Evolutionary conservation across 2,888 invertebrate genomes (phyloP), one percentile per base, ranked within the genome.

Genomic region (Selenia dentaria): DNA sequence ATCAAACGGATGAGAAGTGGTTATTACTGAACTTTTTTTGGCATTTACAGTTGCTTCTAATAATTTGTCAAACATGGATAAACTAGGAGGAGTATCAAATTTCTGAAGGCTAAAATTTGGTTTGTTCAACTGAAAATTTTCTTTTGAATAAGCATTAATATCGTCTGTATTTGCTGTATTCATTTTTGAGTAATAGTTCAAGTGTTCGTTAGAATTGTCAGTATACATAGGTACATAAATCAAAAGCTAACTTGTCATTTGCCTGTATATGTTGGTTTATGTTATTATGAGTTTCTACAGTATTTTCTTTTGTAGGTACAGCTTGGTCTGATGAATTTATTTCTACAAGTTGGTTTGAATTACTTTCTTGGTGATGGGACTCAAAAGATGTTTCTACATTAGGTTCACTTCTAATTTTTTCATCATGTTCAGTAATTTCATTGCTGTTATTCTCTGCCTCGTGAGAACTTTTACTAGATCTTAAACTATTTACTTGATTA

Each of bases 401-500:
- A 16, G 28, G 28, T 28, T 2, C 6, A 14, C 4, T 22, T 1
- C 6, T 8, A 2, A 22, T 27, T 14, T 18, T 10, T 20, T 6
- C 14, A n/a, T 26, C 2, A 12, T 2, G 20, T 6, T 27, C 20
- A 18, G 10, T 12, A 1, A 10, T 6, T 18, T 1, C 4, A 2
- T 9, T 12, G 26, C 9, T 32, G 6, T 2, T 12, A 2, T 32
- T 11, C 2, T 1, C 11, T 11, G 9, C 6, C 9, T 11, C 11
- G 12, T 6, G 2, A 11, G n/a, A 5, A 25, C 24, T 40, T 0
- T n/a, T 10, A 5, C 28, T 41, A n/a, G 38, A 27, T 24, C 38
- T 45, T 6, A 45, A 34, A 18, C 16, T 11, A 14, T 38, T 27
- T 0, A 33, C 16, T 16, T 37, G 33, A 2, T 24, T 22, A 2